Conservation (phyloP, 2,113 vertebrate species). For the Platanista minor region DNA sequence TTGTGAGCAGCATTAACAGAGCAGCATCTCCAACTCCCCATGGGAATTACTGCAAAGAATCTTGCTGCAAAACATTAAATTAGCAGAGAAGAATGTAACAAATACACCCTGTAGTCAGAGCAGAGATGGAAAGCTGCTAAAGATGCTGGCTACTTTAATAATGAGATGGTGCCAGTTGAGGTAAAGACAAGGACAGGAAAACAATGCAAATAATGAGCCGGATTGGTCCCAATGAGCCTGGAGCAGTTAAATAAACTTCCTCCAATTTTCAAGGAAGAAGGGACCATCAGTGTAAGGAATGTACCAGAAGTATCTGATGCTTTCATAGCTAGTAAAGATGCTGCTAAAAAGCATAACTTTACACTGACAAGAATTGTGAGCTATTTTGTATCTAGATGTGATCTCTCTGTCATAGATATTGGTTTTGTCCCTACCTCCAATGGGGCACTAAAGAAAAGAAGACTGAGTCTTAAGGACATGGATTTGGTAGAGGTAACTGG, state of each 20-base stretch:
- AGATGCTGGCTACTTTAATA: slow-evolving; percentile 83
- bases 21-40: slow-evolving; percentile 84
- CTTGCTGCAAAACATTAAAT: slow-evolving; percentile 88
- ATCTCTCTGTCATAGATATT: slow-evolving; percentile 93
- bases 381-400: slow-evolving; percentile 88
- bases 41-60: slow-evolving; percentile 92
- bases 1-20: slow-evolving; percentile 90
- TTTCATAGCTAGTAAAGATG: slow-evolving; percentile 88
- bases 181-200: slow-evolving; percentile 89
- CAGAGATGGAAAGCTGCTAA: slow-evolving; percentile 90
- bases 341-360: slow-evolving; percentile 85
- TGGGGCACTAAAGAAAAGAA: slow-evolving; percentile 89
- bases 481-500: slow-evolving; percentile 93
- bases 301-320: slow-evolving; percentile 87
- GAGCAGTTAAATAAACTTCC: slow-evolving; percentile 89
- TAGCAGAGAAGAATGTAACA: slow-evolving; percentile 86
- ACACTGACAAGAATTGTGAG: slow-evolving; percentile 88
- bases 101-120: slow-evolving; percentile 84
- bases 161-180: slow-evolving; percentile 89
- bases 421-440: slow-evolving; percentile 91
- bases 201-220: slow-evolving; percentile 86
- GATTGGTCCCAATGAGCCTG: slow-evolving; percentile 87
- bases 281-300: slow-evolving; percentile 89
- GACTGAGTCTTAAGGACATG: slow-evolving; percentile 88
- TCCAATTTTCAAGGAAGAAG: slow-evolving; percentile 87